Evolutionary conservation across 2,113 vertebrate species (phyloP), one percentile per base, ranked within the genome.

Genomic region (Gymnocephalus cernua): DNA sequence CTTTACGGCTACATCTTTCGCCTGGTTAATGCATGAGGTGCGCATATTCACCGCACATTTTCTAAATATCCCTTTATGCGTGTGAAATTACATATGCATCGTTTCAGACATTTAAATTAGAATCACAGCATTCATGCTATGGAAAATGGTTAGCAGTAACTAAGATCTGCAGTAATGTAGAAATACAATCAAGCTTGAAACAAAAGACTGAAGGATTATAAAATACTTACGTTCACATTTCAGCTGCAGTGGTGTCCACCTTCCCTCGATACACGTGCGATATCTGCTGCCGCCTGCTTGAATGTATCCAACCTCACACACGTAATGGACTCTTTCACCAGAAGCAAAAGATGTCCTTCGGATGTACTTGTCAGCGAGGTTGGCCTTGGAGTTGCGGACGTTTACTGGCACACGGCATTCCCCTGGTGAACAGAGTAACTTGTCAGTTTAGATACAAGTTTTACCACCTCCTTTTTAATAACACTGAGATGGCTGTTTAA

Each of bases 161-260:
- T 29, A 4, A 29, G 15, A 21, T 21, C 11, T 68, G 29, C 29
- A 29, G 4, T 29, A 29, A 29, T 50, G 6, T 45, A n/a, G 56
- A 35, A 35, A 23, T 4, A 1, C 41, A 18, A 54, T 41, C 13
- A 35, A 29, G 10, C 5, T 15, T 67, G 13, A 45, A 25, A 61
- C 2, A 27, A 32, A 32, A 58, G n/a, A 58, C n/a, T 47, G 23
- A 56, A 35, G 21, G 23, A 48, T 61, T 14, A 6, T 7, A 23
- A 51, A 48, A 25, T 53, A 13, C 90, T 86, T 79, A 94, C 93
- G 66, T 90, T 86, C 45, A 76, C 93, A 94, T 25, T 21, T 79
- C 0, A 93, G 62, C 35, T 0, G 4, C 77, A 90, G 57, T 0
- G 44, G 63, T 0, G 91, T 84, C 93, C 93, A 93, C 48, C 21